Base-by-base conservation (phyloP, 1,140 invertebrate species). In the Drosophila pruinosa region DNA sequence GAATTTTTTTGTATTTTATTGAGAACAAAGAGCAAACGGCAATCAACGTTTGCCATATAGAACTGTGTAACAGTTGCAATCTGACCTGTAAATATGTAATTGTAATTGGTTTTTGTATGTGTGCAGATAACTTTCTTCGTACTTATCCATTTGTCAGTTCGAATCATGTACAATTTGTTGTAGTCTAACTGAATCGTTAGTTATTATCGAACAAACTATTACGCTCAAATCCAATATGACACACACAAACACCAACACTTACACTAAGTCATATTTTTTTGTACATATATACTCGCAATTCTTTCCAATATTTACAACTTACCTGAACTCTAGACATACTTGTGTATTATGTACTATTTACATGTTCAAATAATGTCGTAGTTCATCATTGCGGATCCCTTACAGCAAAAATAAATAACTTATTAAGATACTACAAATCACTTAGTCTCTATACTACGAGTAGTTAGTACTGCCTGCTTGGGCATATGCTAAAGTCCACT, bases 31-130 rank as follows among this genome's bases (percentile, higher is more conserved):
- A 41, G 21, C 31, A 54, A 24, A 22, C 38, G 7, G 19, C 7
- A 47, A 12, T 5, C 26, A 4, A 24, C 47, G 17, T 45, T 59
- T 59, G 57, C 43, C 28, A 43, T 48, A 59, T 24, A 53, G 43
- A 53, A 47, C 73, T 67, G 68, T 71, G 31, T 22, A 67, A 65
- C 12, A 75, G 67, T 69, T 68, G 62, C 38, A 73, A 65, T 67
- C 47, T 47, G 62, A 64, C 24, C 58, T 72, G 75, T 76, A 76
- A 70, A 75, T 79, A 64, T 59, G 61, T 72, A 75, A 75, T 74
- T 50, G 17, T 63, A 68, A 75, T 72, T 59, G 67, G 68, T 67
- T 80, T 70, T 77, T 73, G 48, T 70, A 70, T 70, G 67, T 70
- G 50, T 56, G 67, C 67, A 64, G 59, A 56, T 17, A 64, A 64